Conservation (phyloP, 2,113 vertebrate species). For the Menura novaehollandiae region DNA sequence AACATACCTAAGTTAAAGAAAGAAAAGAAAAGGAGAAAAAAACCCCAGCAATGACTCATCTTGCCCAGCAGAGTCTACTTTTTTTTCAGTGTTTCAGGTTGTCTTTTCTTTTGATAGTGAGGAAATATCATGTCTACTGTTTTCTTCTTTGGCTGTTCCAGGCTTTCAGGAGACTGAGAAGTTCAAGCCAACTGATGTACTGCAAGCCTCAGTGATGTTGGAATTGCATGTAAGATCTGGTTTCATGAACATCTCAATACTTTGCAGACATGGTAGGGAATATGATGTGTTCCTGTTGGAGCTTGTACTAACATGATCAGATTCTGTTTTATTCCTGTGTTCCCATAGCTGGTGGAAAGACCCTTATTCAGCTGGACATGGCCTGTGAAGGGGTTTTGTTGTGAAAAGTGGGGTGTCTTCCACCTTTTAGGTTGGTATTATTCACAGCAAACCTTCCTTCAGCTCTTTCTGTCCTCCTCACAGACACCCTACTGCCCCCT, state of each 20-base stretch:
- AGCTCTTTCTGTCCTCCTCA: not conserved
- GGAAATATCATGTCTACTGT: not conserved
- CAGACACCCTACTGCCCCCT: not conserved
- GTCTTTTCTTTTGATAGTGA: not conserved
- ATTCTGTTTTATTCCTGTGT: not conserved
- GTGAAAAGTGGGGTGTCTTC: not conserved
- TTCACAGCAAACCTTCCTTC: not conserved
- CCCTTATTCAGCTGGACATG: not conserved
- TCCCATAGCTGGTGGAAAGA: not conserved
- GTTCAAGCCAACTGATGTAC: rapidly evolving
- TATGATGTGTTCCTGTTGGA: not conserved
- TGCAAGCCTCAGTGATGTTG: not conserved
- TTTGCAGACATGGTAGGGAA: not conserved
- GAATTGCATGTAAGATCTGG: not conserved
- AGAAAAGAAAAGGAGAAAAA: no score
- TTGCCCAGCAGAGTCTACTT: not conserved
- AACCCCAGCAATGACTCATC: not conserved
- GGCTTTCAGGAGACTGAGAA: not conserved
- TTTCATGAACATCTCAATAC: not conserved
- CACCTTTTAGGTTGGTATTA: not conserved
- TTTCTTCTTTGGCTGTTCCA: not conserved
- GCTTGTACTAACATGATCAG: not conserved
- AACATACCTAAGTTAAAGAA: not conserved
- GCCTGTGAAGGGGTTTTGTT: not conserved
- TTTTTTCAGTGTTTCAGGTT: not conserved